Percentiles rank a stretch among this genome's conserved stretches.
phyloP scores from a whole-genome alignment of 1,140 invertebrate genomes.

The Laupala kohalensis region DNA sequence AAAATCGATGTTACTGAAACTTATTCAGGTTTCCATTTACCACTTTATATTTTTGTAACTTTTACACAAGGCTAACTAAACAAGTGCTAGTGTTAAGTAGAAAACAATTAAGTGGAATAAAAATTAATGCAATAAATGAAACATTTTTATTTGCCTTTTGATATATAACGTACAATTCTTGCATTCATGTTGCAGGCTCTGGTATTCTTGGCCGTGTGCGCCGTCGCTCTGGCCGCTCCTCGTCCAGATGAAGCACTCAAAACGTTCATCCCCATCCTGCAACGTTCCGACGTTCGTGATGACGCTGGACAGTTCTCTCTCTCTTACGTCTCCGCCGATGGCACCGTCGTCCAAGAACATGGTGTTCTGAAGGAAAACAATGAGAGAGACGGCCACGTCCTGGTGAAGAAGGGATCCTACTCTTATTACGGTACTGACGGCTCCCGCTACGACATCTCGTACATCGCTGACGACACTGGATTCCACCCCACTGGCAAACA shows the following conservation, averaged over 20 bases:
- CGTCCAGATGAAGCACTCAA: background rate
- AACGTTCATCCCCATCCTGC: constrained; percentile 19
- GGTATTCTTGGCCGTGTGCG: background rate
- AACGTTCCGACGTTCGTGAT: constrained; percentile 26
- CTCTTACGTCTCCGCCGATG: constrained; percentile 18
- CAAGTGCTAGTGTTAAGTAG: too few species aligned
- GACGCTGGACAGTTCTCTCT: constrained; percentile 29
- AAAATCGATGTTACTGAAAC: too few species aligned
- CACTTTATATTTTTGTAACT: too few species aligned
- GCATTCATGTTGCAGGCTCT: too few species aligned
- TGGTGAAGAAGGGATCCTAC: constrained; percentile 33
- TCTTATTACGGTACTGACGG: constrained; percentile 36
- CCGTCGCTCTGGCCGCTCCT: background rate
- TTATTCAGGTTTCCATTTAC: too few species aligned
- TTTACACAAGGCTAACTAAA: too few species aligned
- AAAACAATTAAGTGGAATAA: too few species aligned
- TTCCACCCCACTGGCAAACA: constrained; percentile 40
- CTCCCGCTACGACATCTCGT: constrained; percentile 27
- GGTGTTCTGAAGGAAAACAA: constrained; percentile 15
- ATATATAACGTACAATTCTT: too few species aligned
- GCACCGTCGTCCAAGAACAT: constrained; percentile 15
- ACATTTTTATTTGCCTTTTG: too few species aligned
- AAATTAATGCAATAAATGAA: too few species aligned
- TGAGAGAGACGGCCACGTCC: constrained; percentile 13
- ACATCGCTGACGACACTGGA: constrained; percentile 27